Conservation (phyloP, 2,113 vertebrate genomes). For the Abramis brama region DNA sequence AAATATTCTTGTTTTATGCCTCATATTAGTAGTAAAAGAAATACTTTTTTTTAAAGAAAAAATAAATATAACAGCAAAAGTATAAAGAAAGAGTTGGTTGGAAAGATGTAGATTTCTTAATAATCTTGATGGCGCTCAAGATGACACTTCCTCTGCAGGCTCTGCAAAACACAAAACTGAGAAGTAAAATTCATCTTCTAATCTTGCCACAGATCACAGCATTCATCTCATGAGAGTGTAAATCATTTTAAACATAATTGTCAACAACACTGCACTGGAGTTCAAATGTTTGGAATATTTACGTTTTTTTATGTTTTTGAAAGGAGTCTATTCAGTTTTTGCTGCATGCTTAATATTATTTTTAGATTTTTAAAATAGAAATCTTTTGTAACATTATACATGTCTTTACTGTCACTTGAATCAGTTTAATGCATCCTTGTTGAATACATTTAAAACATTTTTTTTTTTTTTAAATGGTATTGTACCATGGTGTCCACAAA, state of each 20-base stretch:
- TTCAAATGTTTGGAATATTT: too few relatives aligned
- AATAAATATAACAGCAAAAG: background rate
- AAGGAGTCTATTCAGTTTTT: too few relatives aligned
- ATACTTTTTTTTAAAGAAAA: background rate
- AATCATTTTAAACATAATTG: background rate
- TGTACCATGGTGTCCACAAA: too few relatives aligned
- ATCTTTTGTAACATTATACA: too few relatives aligned
- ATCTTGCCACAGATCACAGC: background rate
- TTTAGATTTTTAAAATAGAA: too few relatives aligned
- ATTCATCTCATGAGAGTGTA: background rate
- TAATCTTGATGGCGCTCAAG: constrained; percentile 49
- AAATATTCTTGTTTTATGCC: background rate
- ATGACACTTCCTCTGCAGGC: constrained; percentile 65
- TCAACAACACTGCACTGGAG: background rate
- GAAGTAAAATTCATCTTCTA: background rate
- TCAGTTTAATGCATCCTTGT: too few relatives aligned
- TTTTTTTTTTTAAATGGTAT: too few relatives aligned
- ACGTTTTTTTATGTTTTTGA: too few relatives aligned
- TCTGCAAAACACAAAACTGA: constrained; percentile 67
- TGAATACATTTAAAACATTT: too few relatives aligned
- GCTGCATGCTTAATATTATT: too few relatives aligned
- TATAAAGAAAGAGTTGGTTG: background rate
- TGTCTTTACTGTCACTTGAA: too few relatives aligned
- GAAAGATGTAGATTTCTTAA: background rate
- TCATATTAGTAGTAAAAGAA: background rate